These are phyloP conservation scores for Tolypeutes matacus DNA, from an alignment of 2,797 vertebrate species.

Conservation along the genomic window DNA sequence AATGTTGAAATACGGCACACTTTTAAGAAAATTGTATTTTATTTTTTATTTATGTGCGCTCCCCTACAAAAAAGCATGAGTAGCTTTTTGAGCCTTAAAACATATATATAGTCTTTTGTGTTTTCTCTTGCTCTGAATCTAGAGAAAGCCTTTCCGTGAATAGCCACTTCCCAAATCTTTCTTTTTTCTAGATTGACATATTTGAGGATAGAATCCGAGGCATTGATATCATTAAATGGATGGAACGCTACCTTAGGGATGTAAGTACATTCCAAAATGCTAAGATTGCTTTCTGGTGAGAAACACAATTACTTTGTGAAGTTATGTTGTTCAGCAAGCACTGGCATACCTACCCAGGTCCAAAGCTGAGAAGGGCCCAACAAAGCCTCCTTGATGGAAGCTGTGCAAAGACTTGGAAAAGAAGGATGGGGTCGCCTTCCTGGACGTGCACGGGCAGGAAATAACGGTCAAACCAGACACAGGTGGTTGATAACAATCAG, in stretches of 20 bases:
- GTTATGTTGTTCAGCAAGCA: constrained; percentile 28
- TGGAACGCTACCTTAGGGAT: constrained; percentile 95
- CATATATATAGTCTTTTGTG: background rate
- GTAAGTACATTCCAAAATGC: constrained; percentile 89
- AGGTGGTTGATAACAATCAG: constrained; percentile 84
- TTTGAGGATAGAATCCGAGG: constrained; percentile 94
- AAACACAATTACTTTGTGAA: constrained; percentile 38
- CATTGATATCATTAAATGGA: constrained; percentile 96
- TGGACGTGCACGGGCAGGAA: constrained; percentile 76
- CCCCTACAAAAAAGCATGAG: background rate
- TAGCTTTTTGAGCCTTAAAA: background rate
- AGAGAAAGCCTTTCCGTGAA: constrained; percentile 28
- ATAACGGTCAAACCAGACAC: constrained; percentile 78
- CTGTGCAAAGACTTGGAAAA: constrained; percentile 58
- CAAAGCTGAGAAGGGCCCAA: constrained; percentile 47
- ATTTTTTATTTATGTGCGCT: background rate
- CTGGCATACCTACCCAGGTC: constrained; percentile 14
- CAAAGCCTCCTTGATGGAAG: constrained; percentile 73
- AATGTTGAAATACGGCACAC: constrained; percentile 36
- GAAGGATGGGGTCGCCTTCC: constrained; percentile 75
- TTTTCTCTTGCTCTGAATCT: constrained; percentile 32
- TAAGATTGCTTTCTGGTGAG: constrained; percentile 11
- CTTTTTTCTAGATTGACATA: constrained; percentile 93
- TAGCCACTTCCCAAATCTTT: constrained; percentile 23
- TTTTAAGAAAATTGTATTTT: constrained; percentile 61